Percentiles rank a stretch among this genome's conserved stretches.
Evolutionary conservation across 2,797 vertebrate genomes (phyloP).

Genomic region (Cottoperca gobio): DNA sequence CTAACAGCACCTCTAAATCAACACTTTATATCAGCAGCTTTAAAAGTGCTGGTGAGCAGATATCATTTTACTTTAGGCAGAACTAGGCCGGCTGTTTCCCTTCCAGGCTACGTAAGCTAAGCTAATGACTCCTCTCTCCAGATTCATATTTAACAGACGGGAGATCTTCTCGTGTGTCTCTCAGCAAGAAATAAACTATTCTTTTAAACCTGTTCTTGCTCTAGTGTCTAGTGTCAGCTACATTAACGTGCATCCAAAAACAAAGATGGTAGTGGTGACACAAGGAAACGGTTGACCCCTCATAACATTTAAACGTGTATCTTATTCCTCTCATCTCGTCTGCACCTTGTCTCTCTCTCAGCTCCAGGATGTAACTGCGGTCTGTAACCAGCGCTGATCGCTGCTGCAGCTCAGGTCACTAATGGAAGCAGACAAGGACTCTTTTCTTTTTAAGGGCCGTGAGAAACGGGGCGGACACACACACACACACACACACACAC

Average conservation of each 20-base stretch:
- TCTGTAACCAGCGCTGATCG: constrained; percentile 45
- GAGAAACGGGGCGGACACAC: constrained; percentile 56
- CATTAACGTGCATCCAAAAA: neutral
- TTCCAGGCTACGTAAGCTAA: no score
- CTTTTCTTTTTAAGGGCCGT: constrained; percentile 73
- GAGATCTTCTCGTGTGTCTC: neutral
- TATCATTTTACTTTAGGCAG: neutral
- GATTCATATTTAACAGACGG: neutral
- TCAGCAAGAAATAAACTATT: neutral
- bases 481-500: constrained; percentile 24
- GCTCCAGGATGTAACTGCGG: constrained; percentile 14
- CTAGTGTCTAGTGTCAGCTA: neutral
- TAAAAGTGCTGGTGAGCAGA: no score
- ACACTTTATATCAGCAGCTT: neutral
- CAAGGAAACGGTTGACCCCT: neutral
- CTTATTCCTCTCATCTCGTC: constrained; percentile 3
- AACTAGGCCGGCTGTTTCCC: neutral
- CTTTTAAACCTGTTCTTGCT: neutral
- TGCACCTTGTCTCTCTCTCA: neutral
- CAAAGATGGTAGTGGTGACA: neutral
- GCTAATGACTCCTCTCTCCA: neutral
- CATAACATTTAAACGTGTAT: neutral
- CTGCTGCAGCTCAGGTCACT: constrained; percentile 64
- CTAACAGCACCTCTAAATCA: neutral
- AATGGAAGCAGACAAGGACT: constrained; percentile 75